These are phyloP conservation scores for Girardinus metallicus DNA, from an alignment of 2,797 vertebrate species.

Conservation along the genomic window DNA sequence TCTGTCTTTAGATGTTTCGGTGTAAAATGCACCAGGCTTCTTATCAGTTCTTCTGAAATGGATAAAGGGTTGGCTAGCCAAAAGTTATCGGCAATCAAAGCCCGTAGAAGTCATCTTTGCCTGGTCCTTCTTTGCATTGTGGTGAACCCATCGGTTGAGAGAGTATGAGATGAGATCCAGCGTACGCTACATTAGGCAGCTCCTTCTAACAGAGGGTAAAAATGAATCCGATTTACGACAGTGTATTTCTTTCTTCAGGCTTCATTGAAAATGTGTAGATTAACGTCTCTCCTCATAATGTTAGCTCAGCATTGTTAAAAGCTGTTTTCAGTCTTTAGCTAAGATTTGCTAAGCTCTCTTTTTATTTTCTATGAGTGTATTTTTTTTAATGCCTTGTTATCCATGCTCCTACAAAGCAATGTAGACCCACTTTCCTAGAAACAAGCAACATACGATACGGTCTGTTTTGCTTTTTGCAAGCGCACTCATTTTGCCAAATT, in stretches of 20 bases:
- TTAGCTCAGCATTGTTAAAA: conserved; percentile 30
- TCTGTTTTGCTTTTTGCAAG: conserved; percentile 37
- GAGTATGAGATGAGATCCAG: conserved; percentile 25
- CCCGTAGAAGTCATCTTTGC: conserved; percentile 1
- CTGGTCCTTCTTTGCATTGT: conserved; percentile 25
- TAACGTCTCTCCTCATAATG: conserved; percentile 22
- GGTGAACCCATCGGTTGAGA: conserved; percentile 47
- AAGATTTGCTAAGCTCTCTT: conserved; percentile 51
- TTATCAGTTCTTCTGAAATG: conserved; percentile 3
- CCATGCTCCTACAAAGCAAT: conserved; percentile 21
- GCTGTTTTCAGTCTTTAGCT: conserved; percentile 29
- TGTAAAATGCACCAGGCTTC: neutral
- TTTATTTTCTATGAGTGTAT: conserved; percentile 34
- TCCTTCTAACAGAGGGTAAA: conserved; percentile 19
- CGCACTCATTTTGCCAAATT: conserved; percentile 37
- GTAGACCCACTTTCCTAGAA: conserved; percentile 26
- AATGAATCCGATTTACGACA: conserved; percentile 47
- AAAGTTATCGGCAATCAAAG: conserved; percentile 34
- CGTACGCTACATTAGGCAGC: conserved; percentile 36
- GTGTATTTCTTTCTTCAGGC: conserved; percentile 33
- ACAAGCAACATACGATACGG: conserved; percentile 24
- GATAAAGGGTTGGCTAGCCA: conserved; percentile 22
- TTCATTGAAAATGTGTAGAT: conserved; percentile 52
- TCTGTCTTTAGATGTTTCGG: neutral
- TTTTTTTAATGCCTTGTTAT: conserved; percentile 37